Conservation (phyloP, 2,113 vertebrate species). For the Sapajus apella region DNA sequence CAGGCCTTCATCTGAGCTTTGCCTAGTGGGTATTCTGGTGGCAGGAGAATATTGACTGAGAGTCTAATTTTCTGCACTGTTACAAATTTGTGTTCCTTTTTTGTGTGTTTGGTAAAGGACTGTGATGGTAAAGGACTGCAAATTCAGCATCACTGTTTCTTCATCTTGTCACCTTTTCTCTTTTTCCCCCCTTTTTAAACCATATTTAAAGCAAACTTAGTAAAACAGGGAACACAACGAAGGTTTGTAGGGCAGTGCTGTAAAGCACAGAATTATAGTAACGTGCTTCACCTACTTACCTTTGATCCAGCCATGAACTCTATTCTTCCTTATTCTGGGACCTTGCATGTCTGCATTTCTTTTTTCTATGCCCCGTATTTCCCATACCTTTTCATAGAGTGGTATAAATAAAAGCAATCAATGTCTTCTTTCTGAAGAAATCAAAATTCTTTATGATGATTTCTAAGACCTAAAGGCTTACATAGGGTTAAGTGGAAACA, state of each 20-base stretch:
- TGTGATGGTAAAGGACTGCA: not conserved
- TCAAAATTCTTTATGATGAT: not conserved
- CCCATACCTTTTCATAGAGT: not conserved
- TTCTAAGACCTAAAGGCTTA: not conserved
- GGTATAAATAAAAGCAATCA: not conserved
- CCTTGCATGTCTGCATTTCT: not conserved
- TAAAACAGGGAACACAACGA: not conserved
- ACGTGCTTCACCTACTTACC: not conserved
- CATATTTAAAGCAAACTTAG: not conserved
- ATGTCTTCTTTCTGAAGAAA: slow-evolving; percentile 15
- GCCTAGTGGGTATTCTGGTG: not conserved
- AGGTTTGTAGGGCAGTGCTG: not conserved
- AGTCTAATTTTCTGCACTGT: not conserved
- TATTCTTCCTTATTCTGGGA: not conserved
- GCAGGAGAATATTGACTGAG: not conserved
- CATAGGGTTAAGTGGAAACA: not conserved
- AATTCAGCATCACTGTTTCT: not conserved
- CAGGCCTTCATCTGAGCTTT: not conserved
- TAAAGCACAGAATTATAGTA: not conserved
- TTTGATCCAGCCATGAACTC: not conserved
- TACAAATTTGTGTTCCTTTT: not conserved
- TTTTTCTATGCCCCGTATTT: not conserved
- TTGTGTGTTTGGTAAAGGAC: not conserved
- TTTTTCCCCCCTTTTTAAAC: not conserved
- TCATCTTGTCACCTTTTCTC: not conserved